A percentile compares a stretch with the other conserved stretches of the same genome.
Evolutionary conservation across 2,888 invertebrate genomes (phyloP).

Genomic region (Molorchus minor): DNA sequence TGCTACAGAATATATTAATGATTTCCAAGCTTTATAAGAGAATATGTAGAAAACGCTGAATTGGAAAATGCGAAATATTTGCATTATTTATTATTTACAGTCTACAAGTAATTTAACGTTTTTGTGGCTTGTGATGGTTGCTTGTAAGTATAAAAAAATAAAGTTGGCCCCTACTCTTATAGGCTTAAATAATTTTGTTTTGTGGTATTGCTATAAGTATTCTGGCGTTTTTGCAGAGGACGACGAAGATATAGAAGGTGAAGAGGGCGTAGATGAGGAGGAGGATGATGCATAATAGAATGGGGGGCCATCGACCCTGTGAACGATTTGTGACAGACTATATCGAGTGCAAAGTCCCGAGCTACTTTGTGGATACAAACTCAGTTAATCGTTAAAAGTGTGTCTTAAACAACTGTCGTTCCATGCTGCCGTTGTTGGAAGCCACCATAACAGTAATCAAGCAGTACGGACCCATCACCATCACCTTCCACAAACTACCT

Average conservation of each 20-base stretch:
- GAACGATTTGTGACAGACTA: conserved; percentile 54
- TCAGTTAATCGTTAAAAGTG: conserved; percentile 45
- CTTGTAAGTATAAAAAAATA: no score
- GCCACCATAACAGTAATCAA: conserved; percentile 27
- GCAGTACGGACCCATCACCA: conserved; percentile 27
- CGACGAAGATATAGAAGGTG: conserved; percentile 62
- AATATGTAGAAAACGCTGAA: no score
- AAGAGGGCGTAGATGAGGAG: conserved; percentile 61
- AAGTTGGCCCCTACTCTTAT: no score
- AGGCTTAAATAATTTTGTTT: conserved; percentile 21
- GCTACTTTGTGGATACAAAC: conserved; percentile 55
- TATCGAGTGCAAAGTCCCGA: conserved; percentile 56
- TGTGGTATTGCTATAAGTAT: no score
- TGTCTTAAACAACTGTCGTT: conserved; percentile 39
- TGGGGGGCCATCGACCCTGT: conserved; percentile 51
- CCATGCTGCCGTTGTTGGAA: conserved; percentile 30
- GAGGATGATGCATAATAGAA: conserved; percentile 63
- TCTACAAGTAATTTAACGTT: no score
- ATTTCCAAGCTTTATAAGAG: no score
- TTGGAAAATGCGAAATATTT: no score
- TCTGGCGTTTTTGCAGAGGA: conserved; percentile 57
- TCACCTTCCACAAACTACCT: conserved; percentile 54
- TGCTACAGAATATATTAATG: no score
- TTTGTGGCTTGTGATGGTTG: no score
- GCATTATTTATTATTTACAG: no score